These are phyloP conservation scores for Gastrophryne carolinensis DNA, from an alignment of 2,797 vertebrate genomes.

Conservation along the genomic window DNA sequence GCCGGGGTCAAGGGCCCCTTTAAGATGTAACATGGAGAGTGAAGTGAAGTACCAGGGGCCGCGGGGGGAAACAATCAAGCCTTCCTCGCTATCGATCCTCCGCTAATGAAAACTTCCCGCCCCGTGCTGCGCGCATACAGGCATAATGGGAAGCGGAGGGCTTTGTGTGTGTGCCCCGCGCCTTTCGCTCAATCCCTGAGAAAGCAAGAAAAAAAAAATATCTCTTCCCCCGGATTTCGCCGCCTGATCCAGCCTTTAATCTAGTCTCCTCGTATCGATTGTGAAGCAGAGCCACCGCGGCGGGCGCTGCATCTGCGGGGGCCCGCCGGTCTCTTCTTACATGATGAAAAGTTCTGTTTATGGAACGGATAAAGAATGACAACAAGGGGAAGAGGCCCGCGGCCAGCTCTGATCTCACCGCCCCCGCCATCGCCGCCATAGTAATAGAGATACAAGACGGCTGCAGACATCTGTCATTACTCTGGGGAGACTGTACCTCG, in stretches of 20 bases:
- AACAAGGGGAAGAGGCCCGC: no score
- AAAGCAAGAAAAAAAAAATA: background rate
- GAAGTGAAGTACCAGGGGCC: no score
- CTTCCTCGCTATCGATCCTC: background rate
- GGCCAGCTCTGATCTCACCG: no score
- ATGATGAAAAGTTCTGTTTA: no score
- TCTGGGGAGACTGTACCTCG: no score
- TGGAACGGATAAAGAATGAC: no score
- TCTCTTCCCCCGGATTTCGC: background rate
- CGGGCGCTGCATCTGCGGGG: no score
- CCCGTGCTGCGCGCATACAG: no score
- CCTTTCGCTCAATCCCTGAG: background rate
- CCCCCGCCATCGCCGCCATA: no score
- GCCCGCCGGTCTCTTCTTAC: no score
- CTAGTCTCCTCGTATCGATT: background rate
- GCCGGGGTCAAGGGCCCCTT: background rate
- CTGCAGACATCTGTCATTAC: no score
- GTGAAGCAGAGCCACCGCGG: background rate
- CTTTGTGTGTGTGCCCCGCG: background rate
- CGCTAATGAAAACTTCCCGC: constrained; percentile 6
- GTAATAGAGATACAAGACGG: no score
- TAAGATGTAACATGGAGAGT: background rate
- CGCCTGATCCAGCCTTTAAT: background rate
- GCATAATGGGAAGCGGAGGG: background rate
- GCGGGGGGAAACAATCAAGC: background rate